Base-by-base conservation (phyloP, 2,888 invertebrate genomes). In the Leucozona laternaria region DNA sequence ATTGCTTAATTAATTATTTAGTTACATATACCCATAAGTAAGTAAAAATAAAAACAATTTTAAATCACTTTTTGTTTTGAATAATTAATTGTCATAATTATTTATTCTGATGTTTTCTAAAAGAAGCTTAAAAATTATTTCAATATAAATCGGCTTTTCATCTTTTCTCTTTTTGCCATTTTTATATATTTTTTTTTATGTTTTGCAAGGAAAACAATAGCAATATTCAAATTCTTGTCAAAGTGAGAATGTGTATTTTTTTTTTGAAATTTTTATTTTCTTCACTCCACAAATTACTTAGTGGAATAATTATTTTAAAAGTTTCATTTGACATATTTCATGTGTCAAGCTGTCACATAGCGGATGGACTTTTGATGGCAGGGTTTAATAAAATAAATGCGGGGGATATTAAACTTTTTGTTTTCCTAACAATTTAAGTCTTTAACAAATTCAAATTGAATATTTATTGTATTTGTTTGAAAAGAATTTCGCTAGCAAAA, bases 251-350 rank as follows among this genome's bases (percentile, higher is more conserved):
- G 7, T 8, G 13, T 11, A n/a, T 6, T 58, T 57, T 58, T 20
- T 58, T 37, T 60, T 15, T 43, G 10, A 25, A 15, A 22, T 17
- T 34, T 45, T 43, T 62, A 15, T 22, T 40, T 58, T 25, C 7
- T 37, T 25, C 40, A 8, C 31, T 31, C 11, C 57, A 48, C 20
- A 37, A 58, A 62, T 28, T 64, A 64, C 64, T 64, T 64, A 64
- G 62, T 4, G 55, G 53, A 62, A 55, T 71, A 62, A 64, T 64
- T 57, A 64, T 28, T 45, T 66, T 11, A 37, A 72, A 66, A 79
- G 64, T 48, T 72, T 79, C 37, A 57, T 79, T 72, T 79, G 79
- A 79, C 72, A 79, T 48, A 72, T 79, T 79, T 79, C 64, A 72
- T 70, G 57, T 77, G 77, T 72, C 72, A 64, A 62, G 62, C 28